phyloP scores from a whole-genome alignment of 92 coral and sea anemone genomes.

The Metridium senile region DNA sequence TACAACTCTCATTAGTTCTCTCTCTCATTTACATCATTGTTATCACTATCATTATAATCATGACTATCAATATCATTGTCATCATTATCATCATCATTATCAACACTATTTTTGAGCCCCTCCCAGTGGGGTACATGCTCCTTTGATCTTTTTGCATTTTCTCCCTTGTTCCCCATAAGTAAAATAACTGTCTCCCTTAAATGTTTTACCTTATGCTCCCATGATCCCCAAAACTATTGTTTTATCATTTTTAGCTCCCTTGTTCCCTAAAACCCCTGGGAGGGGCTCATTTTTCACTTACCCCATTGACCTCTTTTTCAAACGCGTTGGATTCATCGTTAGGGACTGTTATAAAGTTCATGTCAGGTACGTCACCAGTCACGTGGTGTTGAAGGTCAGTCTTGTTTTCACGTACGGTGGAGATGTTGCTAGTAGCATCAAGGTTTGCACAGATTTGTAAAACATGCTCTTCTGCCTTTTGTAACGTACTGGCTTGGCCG shows the following conservation, averaged over 20 bases:
- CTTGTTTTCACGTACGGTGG: conserved; percentile 35
- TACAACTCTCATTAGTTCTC: too few relatives aligned
- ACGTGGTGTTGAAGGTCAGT: conserved; percentile 29
- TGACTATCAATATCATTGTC: not conserved
- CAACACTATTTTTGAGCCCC: too few relatives aligned
- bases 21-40: too few relatives aligned
- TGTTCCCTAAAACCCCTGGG: too few relatives aligned
- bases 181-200: too few relatives aligned
- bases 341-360: conserved; percentile 19
- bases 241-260: too few relatives aligned
- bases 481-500: conserved; percentile 49
- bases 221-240: too few relatives aligned
- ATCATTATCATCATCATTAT: not conserved
- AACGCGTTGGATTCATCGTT: conserved; percentile 8
- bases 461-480: conserved; percentile 49
- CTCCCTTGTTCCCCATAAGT: too few relatives aligned
- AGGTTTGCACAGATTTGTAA: conserved; percentile 66
- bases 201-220: too few relatives aligned
- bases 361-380: conserved; percentile 30
- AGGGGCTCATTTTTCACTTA: not conserved
- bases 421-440: conserved; percentile 27
- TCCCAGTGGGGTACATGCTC: too few relatives aligned
- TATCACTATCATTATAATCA: not conserved
- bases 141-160: too few relatives aligned
- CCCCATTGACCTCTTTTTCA: conserved; percentile 35